A percentile compares a stretch with the other conserved stretches of the same genome.
phyloP scores from a whole-genome alignment of 2,888 invertebrate species.

The Rhyacophila evoluta region DNA sequence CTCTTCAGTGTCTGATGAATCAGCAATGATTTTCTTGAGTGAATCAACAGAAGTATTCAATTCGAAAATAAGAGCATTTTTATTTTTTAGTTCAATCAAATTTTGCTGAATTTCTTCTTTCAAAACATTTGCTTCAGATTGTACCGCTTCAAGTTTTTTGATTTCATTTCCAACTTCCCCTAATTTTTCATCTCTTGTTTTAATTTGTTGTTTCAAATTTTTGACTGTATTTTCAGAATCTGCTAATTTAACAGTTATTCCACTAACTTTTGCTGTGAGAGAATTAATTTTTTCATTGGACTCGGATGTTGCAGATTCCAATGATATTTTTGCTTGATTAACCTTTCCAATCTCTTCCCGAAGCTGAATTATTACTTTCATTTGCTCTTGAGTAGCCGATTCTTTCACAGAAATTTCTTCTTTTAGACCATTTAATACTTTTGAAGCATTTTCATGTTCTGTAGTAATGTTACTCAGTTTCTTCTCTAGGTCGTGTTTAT shows the following conservation, averaged over 20 bases:
- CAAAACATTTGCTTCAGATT: conserved; percentile 49
- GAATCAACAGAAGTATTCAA: conserved; percentile 63
- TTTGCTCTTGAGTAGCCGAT: conserved; percentile 58
- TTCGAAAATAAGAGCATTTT: conserved; percentile 55
- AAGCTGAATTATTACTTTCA: conserved; percentile 59
- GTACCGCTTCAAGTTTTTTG: conserved; percentile 60
- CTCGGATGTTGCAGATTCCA: conserved; percentile 27
- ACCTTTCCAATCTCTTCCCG: conserved; percentile 58
- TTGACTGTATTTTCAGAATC: conserved; percentile 50
- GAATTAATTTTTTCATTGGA: conserved; percentile 54
- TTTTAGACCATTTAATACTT: conserved; percentile 64
- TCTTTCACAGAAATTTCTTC: conserved; percentile 65
- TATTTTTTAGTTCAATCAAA: conserved; percentile 49
- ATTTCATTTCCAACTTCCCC: conserved; percentile 63
- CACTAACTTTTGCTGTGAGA: conserved; percentile 49
- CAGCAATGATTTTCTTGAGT: conserved; percentile 61
- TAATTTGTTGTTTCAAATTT: conserved; percentile 55
- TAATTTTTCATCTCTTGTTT: conserved; percentile 56
- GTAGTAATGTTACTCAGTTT: conserved; percentile 62
- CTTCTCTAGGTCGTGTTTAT: conserved; percentile 67
- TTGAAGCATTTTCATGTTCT: conserved; percentile 63
- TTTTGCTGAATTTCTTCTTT: conserved; percentile 47
- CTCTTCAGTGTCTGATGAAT: conserved; percentile 38
- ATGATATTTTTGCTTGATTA: conserved; percentile 35
- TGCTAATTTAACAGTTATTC: conserved; percentile 54